Percentiles rank a stretch among this genome's conserved stretches.
These are phyloP conservation scores for Dendrocopos noguchii DNA, from an alignment of 2,113 vertebrate genomes.

Conservation along the genomic window DNA sequence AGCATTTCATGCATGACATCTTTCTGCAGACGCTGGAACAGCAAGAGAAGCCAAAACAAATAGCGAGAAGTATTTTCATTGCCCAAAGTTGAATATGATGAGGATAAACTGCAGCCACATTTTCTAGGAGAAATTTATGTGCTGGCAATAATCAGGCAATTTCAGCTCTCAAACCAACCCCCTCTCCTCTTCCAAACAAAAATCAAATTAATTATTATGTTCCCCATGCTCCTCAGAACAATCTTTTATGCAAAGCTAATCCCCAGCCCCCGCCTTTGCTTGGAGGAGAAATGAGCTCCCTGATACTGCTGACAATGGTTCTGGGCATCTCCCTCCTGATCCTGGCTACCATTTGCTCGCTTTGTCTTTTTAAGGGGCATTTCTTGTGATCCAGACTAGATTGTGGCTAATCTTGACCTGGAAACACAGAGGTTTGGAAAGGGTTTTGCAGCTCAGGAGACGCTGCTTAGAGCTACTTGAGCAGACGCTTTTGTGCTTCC, in stretches of 20 bases:
- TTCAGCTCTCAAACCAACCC: not conserved
- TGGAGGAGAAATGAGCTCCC: not conserved
- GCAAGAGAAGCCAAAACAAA: conserved; percentile 54
- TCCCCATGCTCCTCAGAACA: not conserved
- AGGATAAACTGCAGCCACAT: conserved; percentile 46
- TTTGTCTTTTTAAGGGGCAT: not conserved
- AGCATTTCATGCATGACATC: conserved; percentile 24
- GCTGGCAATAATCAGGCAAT: conserved; percentile 17
- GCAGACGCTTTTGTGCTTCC: not conserved
- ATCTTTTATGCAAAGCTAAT: not conserved
- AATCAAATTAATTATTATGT: conserved; percentile 12
- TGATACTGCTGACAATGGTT: not conserved
- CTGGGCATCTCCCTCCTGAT: not conserved
- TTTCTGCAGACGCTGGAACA: conserved; percentile 52
- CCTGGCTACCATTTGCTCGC: not conserved
- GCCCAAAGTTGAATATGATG: conserved; percentile 7
- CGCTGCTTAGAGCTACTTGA: not conserved
- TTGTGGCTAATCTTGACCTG: not conserved
- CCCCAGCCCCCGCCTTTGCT: not conserved
- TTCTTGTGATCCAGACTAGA: not conserved
- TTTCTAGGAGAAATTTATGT: conserved; percentile 38
- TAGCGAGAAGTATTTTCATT: conserved; percentile 35
- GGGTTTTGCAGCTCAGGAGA: not conserved
- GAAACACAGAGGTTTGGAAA: fast-evolving
- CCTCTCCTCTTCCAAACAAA: not conserved